A percentile compares a stretch with the other conserved stretches of the same genome.
Evolutionary conservation across 2,113 vertebrate species (phyloP).

Genomic region (Muntiacus reevesi): DNA sequence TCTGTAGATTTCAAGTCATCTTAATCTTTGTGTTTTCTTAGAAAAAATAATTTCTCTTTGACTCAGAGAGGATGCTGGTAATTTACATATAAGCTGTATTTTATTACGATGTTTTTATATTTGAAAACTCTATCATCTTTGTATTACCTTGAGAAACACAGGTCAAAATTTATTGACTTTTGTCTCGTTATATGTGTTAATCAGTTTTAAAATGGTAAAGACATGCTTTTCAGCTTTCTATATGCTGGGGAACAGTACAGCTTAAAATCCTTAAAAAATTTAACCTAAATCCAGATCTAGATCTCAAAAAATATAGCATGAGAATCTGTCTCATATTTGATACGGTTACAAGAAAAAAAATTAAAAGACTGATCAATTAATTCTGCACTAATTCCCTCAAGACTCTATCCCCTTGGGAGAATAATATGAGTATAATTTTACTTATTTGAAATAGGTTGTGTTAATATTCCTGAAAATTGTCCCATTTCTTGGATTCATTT

Average conservation of each 20-base stretch:
- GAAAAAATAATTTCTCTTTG: constrained; percentile 47
- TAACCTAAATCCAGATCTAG: constrained; percentile 53
- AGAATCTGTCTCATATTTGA: constrained; percentile 7
- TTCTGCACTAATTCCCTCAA: constrained; percentile 61
- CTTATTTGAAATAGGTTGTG: constrained; percentile 60
- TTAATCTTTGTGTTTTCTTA: constrained; percentile 46
- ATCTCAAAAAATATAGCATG: constrained; percentile 22
- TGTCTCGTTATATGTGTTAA: constrained; percentile 14
- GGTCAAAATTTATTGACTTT: constrained; percentile 45
- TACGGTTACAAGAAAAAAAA: neutral
- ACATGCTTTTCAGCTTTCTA: neutral
- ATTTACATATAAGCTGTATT: constrained; percentile 49
- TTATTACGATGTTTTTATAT: constrained; percentile 59
- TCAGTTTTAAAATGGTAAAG: constrained; percentile 25
- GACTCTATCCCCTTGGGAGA: constrained; percentile 18
- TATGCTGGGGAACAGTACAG: neutral
- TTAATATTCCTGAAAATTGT: constrained; percentile 68
- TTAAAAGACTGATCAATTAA: constrained; percentile 43
- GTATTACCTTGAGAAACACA: constrained; percentile 17
- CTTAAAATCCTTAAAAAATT: constrained; percentile 23
- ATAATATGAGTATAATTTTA: constrained; percentile 48
- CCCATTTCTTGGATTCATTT: constrained; percentile 69
- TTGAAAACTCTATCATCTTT: constrained; percentile 36
- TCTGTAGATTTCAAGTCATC: constrained; percentile 38
- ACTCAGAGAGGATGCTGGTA: constrained; percentile 11